Conservation (phyloP, 2,888 invertebrate species). For the Bugulina stolonifera region DNA sequence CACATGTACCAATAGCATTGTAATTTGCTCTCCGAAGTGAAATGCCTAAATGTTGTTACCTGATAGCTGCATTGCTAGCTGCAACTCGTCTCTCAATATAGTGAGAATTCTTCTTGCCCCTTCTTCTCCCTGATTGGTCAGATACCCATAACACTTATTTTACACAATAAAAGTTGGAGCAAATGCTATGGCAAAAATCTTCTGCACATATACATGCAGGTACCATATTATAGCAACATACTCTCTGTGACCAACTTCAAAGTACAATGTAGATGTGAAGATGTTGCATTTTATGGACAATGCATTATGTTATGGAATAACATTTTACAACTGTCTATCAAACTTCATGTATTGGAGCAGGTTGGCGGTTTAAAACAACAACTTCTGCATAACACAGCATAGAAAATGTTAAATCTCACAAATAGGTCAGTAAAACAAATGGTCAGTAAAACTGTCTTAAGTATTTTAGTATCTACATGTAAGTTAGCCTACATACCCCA, state of each 20-base stretch:
- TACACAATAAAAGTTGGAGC: no score
- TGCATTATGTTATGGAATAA: neutral
- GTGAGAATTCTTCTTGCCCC: conserved; percentile 4
- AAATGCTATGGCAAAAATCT: no score
- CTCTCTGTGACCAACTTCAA: neutral
- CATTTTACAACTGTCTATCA: neutral
- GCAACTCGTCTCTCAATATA: neutral
- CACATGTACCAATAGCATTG: no score
- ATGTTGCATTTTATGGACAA: no score
- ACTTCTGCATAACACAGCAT: no score
- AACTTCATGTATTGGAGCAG: neutral
- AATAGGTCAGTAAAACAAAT: neutral
- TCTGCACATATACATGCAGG: no score
- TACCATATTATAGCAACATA: neutral
- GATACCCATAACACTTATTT: no score
- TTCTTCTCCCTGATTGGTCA: conserved; percentile 26
- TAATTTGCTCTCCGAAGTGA: no score
- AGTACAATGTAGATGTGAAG: neutral
- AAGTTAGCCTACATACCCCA: conserved; percentile 27
- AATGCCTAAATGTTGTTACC: no score
- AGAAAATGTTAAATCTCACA: neutral
- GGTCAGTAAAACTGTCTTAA: no score
- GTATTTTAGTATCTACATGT: no score
- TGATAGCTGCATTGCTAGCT: conserved; percentile 24
- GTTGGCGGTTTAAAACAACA: neutral